These are phyloP conservation scores for Syngnathus scovelli DNA, from an alignment of 2,113 vertebrate genomes.

Conservation along the genomic window DNA sequence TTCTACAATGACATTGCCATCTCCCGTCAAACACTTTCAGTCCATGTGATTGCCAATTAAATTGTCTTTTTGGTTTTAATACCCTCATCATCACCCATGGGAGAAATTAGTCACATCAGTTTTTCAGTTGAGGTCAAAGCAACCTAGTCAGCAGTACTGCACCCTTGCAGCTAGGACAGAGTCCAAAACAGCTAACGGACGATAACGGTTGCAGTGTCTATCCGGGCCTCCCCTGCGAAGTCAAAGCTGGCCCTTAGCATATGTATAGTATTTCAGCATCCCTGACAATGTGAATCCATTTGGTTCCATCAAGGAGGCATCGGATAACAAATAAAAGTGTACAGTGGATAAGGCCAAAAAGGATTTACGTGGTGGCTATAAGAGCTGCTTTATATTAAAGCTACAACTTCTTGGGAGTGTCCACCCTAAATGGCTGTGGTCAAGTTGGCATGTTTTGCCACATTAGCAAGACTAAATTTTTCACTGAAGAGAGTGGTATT, in stretches of 20 bases:
- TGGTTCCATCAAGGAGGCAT: conserved; percentile 15
- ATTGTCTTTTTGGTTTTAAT: conserved; percentile 26
- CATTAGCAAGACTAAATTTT: neutral
- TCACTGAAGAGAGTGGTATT: neutral
- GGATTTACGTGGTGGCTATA: conserved; percentile 7
- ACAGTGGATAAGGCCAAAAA: conserved; percentile 10
- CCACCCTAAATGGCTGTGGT: conserved; percentile 4
- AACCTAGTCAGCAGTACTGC: conserved; percentile 26
- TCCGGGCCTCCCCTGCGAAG: conserved; percentile 2
- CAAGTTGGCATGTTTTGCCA: neutral
- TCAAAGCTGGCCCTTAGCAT: conserved; percentile 2
- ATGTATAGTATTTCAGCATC: neutral
- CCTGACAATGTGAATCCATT: neutral
- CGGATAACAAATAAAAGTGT: conserved; percentile 15
- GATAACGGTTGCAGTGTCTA: neutral
- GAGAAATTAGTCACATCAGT: conserved; percentile 22
- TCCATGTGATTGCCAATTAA: conserved; percentile 30
- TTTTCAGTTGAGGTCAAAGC: conserved; percentile 19
- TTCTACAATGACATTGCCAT: neutral
- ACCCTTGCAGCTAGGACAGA: conserved; percentile 3
- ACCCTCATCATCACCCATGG: conserved; percentile 24
- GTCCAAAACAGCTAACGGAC: conserved; percentile 13
- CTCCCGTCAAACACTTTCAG: conserved; percentile 6
- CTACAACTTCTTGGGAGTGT: neutral
- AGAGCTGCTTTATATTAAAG: conserved; percentile 4